Conservation (phyloP, 2,797 vertebrate genomes). For the Choloepus didactylus region DNA sequence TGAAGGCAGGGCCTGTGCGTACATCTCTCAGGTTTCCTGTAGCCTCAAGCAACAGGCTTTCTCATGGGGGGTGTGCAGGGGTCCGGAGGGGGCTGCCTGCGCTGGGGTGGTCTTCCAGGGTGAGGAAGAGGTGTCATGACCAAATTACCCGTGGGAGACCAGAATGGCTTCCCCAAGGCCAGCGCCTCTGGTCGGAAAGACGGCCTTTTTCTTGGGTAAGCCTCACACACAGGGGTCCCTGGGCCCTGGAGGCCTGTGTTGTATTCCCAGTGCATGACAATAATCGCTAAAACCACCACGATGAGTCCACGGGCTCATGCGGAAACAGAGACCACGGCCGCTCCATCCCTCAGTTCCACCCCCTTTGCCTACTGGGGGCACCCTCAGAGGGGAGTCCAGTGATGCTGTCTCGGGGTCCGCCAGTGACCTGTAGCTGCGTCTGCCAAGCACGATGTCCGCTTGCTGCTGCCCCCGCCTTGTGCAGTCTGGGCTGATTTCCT, state of each 20-base stretch:
- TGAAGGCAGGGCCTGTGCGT: rapidly evolving
- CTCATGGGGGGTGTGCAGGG: rapidly evolving
- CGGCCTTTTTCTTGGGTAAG: background rate
- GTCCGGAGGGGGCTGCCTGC: rapidly evolving
- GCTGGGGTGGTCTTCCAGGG: rapidly evolving
- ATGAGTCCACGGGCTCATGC: rapidly evolving
- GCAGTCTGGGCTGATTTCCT: too few species aligned
- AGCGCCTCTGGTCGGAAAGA: background rate
- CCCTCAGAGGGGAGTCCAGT: rapidly evolving
- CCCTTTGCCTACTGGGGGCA: background rate
- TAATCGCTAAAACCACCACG: rapidly evolving
- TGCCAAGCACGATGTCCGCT: rapidly evolving
- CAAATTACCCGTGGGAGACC: rapidly evolving
- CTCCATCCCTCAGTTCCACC: rapidly evolving
- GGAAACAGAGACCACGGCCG: rapidly evolving
- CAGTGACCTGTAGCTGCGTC: background rate
- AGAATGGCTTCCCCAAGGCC: background rate
- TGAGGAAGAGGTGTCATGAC: rapidly evolving
- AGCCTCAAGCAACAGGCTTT: background rate
- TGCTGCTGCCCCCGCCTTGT: rapidly evolving
- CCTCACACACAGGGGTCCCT: rapidly evolving
- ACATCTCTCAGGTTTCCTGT: rapidly evolving
- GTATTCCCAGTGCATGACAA: rapidly evolving
- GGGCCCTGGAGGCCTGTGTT: rapidly evolving
- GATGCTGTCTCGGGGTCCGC: background rate